phyloP scores from a whole-genome alignment of 2,113 vertebrate species.

The Philantomba maxwellii region DNA sequence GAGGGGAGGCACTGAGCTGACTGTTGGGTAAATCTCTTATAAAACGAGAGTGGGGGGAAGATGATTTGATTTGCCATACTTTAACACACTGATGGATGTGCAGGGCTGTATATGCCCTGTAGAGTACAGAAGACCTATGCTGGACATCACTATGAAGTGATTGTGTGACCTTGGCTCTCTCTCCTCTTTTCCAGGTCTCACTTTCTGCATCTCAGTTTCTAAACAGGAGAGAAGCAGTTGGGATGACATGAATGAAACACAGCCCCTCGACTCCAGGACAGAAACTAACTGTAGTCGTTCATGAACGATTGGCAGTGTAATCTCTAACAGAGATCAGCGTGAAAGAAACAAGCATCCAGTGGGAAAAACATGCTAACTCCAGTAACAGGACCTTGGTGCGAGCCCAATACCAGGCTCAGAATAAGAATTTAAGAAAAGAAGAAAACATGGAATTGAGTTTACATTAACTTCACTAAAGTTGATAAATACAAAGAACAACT shows the following conservation, averaged over 20 bases:
- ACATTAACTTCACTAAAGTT: not conserved
- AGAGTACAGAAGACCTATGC: not conserved
- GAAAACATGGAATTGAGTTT: not conserved
- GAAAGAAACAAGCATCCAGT: not conserved
- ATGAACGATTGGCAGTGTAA: not conserved
- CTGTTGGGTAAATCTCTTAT: not conserved
- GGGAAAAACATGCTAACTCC: not conserved
- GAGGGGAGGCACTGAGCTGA: not conserved
- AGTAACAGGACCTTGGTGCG: not conserved
- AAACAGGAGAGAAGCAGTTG: not conserved
- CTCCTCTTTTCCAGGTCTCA: not conserved
- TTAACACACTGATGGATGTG: not conserved
- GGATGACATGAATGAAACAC: not conserved
- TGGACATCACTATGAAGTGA: not conserved
- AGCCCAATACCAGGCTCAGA: not conserved
- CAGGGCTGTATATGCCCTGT: not conserved
- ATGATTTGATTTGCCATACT: not conserved
- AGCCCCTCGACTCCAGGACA: not conserved
- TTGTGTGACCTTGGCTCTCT: not conserved
- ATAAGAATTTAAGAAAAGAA: not conserved
- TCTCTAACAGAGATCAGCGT: not conserved
- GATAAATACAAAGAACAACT: not conserved
- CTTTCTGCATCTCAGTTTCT: not conserved
- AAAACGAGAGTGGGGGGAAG: not conserved
- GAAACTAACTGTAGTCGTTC: not conserved